These are phyloP conservation scores for Oxyura jamaicensis DNA, from an alignment of 2,113 vertebrate genomes.

Conservation along the genomic window DNA sequence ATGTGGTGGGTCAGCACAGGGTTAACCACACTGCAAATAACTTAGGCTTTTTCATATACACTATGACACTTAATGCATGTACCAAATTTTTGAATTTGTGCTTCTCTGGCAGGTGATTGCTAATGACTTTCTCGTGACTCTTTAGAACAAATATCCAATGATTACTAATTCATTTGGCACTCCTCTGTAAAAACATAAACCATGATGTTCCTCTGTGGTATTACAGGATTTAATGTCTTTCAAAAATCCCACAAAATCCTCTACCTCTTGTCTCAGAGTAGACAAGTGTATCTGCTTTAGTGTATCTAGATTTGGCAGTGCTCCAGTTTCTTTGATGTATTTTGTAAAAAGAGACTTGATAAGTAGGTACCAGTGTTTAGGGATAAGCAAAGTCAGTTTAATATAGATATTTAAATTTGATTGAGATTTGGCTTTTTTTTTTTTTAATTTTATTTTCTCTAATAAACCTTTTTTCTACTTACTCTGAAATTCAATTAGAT, in stretches of 20 bases:
- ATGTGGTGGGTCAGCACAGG: neutral
- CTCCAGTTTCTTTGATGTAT: slow-evolving; percentile 43
- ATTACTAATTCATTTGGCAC: slow-evolving; percentile 18
- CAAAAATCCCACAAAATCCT: slow-evolving; percentile 38
- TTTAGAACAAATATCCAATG: slow-evolving; percentile 11
- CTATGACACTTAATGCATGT: neutral
- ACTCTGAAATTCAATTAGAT: slow-evolving; percentile 28
- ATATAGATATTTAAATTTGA: slow-evolving; percentile 37
- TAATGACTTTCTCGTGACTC: neutral
- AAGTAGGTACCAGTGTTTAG: slow-evolving; percentile 36
- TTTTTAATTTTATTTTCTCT: neutral
- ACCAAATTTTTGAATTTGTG: neutral
- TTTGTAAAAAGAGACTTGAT: slow-evolving; percentile 42
- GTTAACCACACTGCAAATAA: neutral
- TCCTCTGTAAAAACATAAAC: slow-evolving; percentile 38
- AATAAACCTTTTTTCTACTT: neutral
- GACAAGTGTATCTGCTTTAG: slow-evolving; percentile 34
- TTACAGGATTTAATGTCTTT: slow-evolving; percentile 47
- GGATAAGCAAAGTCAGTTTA: slow-evolving; percentile 26
- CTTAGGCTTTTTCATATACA: neutral
- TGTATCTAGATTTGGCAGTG: slow-evolving; percentile 24
- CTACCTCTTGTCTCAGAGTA: slow-evolving; percentile 32
- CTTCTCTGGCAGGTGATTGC: neutral
- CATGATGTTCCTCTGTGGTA: neutral
- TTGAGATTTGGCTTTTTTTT: slow-evolving; percentile 10